These are phyloP conservation scores for Ochotona princeps DNA, from an alignment of 2,113 vertebrate genomes.

Conservation along the genomic window DNA sequence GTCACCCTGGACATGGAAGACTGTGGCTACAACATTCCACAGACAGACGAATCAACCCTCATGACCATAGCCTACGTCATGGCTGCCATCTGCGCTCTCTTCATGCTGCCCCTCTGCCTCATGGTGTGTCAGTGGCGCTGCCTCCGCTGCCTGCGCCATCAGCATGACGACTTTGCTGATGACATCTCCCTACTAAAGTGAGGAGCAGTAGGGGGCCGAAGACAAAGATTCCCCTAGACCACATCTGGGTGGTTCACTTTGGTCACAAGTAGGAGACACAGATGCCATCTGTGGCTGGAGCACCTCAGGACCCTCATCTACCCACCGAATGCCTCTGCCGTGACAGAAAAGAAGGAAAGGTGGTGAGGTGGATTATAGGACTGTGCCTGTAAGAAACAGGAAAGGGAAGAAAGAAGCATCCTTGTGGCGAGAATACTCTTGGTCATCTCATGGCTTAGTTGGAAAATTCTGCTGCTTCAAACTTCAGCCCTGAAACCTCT, in stretches of 20 bases:
- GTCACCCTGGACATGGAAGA: constrained; percentile 93
- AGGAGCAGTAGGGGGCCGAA: constrained; percentile 39
- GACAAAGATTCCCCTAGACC: constrained; percentile 35
- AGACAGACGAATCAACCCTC: constrained; percentile 98
- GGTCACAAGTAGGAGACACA: constrained; percentile 52
- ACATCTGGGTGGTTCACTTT: constrained; percentile 46
- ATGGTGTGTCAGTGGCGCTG: constrained; percentile 99
- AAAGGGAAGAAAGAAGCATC: constrained; percentile 30
- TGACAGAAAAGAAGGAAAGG: constrained; percentile 44
- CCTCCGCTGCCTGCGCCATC: constrained; percentile 92
- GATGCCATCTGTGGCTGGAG: constrained; percentile 51
- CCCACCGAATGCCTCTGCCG: constrained; percentile 55
- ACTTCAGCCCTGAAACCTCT: constrained; percentile 60
- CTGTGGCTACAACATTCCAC: constrained; percentile 98
- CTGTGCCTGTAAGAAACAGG: constrained; percentile 5
- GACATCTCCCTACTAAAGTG: constrained; percentile 98
- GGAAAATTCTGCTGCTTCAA: constrained; percentile 69
- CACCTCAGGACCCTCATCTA: constrained; percentile 58
- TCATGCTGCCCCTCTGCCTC: constrained; percentile 98
- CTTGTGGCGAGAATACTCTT: constrained; percentile 22
- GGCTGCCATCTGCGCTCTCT: constrained; percentile 98
- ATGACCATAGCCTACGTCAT: constrained; percentile 99
- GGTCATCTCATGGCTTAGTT: constrained; percentile 51
- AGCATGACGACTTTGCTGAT: constrained; percentile 94
- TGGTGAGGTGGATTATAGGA: constrained; percentile 54